Evolutionary conservation across 2,797 vertebrate genomes (phyloP), one percentile per base, ranked within the genome.

Genomic region (Takifugu rubripes): DNA sequence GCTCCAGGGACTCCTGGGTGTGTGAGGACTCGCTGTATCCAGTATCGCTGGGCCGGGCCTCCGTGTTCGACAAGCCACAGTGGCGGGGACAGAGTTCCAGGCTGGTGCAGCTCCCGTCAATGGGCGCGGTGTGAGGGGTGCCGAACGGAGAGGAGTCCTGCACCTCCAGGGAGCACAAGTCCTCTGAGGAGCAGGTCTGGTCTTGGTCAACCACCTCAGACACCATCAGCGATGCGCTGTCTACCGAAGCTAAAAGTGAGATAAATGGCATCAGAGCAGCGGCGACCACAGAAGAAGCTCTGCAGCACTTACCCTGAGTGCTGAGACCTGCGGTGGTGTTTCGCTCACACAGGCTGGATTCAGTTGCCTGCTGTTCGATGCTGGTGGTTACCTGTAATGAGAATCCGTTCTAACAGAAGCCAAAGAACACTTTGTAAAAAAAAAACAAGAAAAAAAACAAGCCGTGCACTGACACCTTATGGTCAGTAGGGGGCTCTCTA

Each of bases 131-230:
- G 72, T 77, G 89, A 46, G 68, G 82, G 0, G 84, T 77, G 48
- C 87, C 89, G 25, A 86, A 94, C 0, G 91, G 87, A 60, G 93
- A 94, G 48, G 91, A 86, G 73, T 94, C 91, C 66, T 92, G 94
- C 56, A 93, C 92, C 81, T 94, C 94, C 64, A 95, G 87, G 0
- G 93, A 94, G 73, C 92, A 93, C 70, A 95, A 74, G 75, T 95
- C 92, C 26, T 94, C 93, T 0, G 94, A 94, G 45, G 93, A 93
- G 79, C 81, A 92, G 60, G 90, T 94, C 56, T 49, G 89, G 56
- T 90, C 93, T 0, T 88, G 92, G 29, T 93, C 85, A 1, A 73
- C 88, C 16, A 89, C 82, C 73, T 95, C 94, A 0, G 94, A 94
- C 12, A 88, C 92, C 74, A 92, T 86, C 53, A 94, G 74, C 27